These are phyloP conservation scores for Drosophila gunungcola DNA, from an alignment of 1,140 invertebrate species.

Conservation along the genomic window DNA sequence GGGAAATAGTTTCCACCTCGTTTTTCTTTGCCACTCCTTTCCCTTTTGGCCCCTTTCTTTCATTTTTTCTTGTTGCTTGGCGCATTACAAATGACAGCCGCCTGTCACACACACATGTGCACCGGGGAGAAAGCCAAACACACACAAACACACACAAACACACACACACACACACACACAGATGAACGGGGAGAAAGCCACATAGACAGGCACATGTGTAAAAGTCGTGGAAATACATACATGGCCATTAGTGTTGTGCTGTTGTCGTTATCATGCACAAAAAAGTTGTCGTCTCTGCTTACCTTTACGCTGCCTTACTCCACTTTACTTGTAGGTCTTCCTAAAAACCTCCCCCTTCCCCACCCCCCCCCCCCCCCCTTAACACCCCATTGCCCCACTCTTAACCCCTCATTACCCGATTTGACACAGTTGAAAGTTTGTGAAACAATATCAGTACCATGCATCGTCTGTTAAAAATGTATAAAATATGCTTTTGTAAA, in stretches of 20 bases:
- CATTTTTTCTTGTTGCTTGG: conserved; percentile 51
- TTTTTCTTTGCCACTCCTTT: conserved; percentile 3
- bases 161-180: conserved; percentile 30
- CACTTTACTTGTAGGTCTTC: conserved; percentile 17
- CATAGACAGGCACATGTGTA: conserved; percentile 28
- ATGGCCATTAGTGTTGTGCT: conserved; percentile 57
- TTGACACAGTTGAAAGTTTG: conserved; percentile 6
- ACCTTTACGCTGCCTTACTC: conserved; percentile 43
- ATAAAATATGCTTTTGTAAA: too few relatives aligned
- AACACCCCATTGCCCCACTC: conserved; percentile 27
- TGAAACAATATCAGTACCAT: background rate
- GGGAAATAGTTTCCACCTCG: conserved; percentile 31
- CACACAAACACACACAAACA: conserved; percentile 33
- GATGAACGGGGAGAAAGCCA: conserved; percentile 2
- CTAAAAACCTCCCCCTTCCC: background rate
- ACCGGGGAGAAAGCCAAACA: conserved; percentile 9
- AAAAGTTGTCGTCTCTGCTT: conserved; percentile 48
- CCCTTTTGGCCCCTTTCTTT: background rate
- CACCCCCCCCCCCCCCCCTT: background rate
- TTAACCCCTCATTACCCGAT: background rate
- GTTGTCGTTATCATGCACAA: conserved; percentile 48
- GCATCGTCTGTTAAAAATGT: too few relatives aligned
- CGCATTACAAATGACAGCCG: conserved; percentile 72
- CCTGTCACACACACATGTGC: conserved; percentile 59
- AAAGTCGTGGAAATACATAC: conserved; percentile 16